Evolutionary conservation across 2,888 invertebrate species (phyloP).

Genomic region (Dicyrtoma fusca): DNA sequence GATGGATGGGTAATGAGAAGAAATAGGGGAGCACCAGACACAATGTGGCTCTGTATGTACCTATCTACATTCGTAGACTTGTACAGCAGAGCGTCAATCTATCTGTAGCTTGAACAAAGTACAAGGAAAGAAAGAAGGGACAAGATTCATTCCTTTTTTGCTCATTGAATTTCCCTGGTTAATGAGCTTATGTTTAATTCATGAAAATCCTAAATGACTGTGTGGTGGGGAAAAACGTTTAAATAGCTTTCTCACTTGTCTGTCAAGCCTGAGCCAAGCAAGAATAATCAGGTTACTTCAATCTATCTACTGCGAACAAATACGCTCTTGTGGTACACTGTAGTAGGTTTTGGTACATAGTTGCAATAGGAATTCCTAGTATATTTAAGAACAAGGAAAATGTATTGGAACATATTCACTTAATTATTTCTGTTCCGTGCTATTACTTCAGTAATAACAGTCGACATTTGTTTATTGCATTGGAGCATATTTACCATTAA

Average conservation of each 20-base stretch:
- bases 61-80: neutral
- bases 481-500: too few relatives aligned
- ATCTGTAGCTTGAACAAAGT: neutral
- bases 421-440: too few relatives aligned
- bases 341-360: too few relatives aligned
- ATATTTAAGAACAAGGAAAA: too few relatives aligned
- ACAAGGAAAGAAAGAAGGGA: neutral
- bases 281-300: constrained; percentile 22
- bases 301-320: too few relatives aligned
- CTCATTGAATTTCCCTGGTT: constrained; percentile 30
- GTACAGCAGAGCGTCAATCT: too few relatives aligned
- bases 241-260: constrained; percentile 25
- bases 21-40: neutral
- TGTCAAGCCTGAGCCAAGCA: constrained; percentile 21
- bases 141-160: neutral
- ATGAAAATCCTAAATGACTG: constrained; percentile 34
- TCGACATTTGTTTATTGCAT: too few relatives aligned
- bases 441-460: too few relatives aligned
- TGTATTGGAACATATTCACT: too few relatives aligned
- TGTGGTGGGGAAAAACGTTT: constrained; percentile 26
- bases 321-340: too few relatives aligned
- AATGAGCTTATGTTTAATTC: constrained; percentile 42
- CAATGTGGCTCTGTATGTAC: neutral
- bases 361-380: too few relatives aligned
- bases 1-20: neutral